These are phyloP conservation scores for Odocoileus hemionus DNA, from an alignment of 2,113 vertebrate genomes.

Conservation along the genomic window DNA sequence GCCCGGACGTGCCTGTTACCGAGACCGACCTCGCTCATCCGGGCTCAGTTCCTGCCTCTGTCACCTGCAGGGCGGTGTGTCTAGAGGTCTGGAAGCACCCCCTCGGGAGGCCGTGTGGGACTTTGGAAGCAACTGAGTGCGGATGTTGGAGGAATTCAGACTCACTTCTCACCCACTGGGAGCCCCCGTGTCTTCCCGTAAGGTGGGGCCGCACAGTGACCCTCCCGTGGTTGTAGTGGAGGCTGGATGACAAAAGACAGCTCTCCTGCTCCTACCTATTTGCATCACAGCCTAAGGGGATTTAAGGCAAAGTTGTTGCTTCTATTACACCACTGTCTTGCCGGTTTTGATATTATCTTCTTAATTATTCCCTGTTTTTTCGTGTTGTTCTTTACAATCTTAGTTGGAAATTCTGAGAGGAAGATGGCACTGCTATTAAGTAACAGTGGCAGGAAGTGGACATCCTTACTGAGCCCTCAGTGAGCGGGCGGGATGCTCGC, in stretches of 20 bases:
- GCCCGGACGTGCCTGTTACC: neutral
- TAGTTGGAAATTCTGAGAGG: neutral
- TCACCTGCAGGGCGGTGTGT: neutral
- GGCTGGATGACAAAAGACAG: fast-evolving
- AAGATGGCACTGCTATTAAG: neutral
- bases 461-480: neutral
- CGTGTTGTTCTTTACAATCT: neutral
- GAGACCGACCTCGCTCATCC: neutral
- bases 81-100: neutral
- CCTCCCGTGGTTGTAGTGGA: fast-evolving
- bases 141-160: neutral
- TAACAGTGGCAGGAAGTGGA: neutral
- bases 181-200: neutral
- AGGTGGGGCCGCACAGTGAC: neutral
- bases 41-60: neutral
- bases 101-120: neutral
- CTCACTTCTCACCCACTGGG: neutral
- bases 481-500: constrained; percentile 37
- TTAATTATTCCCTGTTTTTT: neutral
- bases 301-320: neutral
- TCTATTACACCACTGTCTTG: neutral
- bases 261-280: neutral
- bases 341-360: neutral
- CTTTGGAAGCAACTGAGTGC: neutral
- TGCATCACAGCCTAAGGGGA: no score